Base-by-base conservation (phyloP, 1,140 invertebrate genomes). In the Orchestia grillus region DNA sequence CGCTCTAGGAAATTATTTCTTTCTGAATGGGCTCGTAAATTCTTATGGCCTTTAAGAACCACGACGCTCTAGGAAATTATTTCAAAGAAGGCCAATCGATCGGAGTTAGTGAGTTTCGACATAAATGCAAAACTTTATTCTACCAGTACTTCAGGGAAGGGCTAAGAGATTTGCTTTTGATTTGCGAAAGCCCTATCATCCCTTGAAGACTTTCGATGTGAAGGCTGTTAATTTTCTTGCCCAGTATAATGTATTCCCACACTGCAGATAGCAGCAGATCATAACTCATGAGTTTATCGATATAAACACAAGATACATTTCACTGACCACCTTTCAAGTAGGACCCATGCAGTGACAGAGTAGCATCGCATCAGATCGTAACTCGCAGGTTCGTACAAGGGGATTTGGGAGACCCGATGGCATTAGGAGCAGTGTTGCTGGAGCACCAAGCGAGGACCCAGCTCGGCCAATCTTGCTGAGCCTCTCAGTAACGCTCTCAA, bases 401-500 rank as follows among this genome's bases (percentile, higher is more conserved):
- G 88, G 88, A 91, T 91, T 91, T 91, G 28, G 88, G 42, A 42
- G 41, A 43, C 88, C 41, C 42, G 88, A 91, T 91, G 88, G 19
- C 88, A 91, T 91, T 91, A 91, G 41, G 44, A 11, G 41, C 8
- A 77, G 62, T 36, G 62, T 23, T 23, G 62, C 62, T 77, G 62
- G 62, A 77, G 62, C 62, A 28, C 47, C 47, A 53, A 77, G 62
- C 15, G 44, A 8, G 19, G 19, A 91, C 41, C 11, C 88, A 91
- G 44, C 88, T 43, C 42, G 88, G 88, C 41, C 88, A 91, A 91
- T 91, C 88, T 43, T 42, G 41, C 88, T 91, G 42, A 91, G 88
- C 88, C 88, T 43, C 88, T 91, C 88, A 91, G 88, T 91, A 43
- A 91, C 88, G 88, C 88, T 91, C 88, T 42, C 88, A 91, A 44